phyloP scores from a whole-genome alignment of 1,140 invertebrate genomes.

The Anastrepha obliqua region DNA sequence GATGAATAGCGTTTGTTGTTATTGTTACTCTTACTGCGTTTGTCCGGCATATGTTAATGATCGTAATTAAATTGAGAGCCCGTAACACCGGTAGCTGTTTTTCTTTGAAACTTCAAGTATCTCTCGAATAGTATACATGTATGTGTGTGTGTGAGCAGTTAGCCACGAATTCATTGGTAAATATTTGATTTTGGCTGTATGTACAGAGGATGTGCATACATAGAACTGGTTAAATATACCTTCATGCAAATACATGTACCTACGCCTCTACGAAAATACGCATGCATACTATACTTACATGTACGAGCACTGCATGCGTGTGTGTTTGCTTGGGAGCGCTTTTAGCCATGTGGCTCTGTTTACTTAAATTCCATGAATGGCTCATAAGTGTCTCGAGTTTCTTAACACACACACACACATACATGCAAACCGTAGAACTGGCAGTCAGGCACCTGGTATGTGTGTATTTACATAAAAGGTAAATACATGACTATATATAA shows the following conservation, averaged over 20 bases:
- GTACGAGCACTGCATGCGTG: neutral
- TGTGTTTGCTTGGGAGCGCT: neutral
- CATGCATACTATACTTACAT: neutral
- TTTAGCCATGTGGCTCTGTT: conserved; percentile 15
- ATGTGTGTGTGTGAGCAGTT: neutral
- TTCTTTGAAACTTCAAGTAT: conserved; percentile 37
- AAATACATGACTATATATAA: no score
- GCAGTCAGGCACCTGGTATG: neutral
- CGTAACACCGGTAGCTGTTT: conserved; percentile 49
- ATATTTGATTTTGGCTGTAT: conserved; percentile 29
- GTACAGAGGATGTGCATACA: conserved; percentile 1
- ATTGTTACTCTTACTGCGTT: neutral
- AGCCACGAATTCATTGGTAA: conserved; percentile 25
- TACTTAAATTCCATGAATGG: conserved; percentile 41
- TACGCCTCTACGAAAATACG: neutral
- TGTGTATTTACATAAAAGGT: neutral
- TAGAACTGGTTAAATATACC: neutral
- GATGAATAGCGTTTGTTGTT: neutral
- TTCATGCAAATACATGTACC: neutral
- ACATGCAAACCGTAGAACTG: neutral
- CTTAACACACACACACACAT: neutral
- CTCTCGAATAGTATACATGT: neutral
- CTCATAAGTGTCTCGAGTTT: neutral
- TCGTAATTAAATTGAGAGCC: conserved; percentile 41
- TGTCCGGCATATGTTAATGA: conserved; percentile 46